Conservation (phyloP, 2,888 invertebrate genomes). For the Drosophila meridiana region DNA sequence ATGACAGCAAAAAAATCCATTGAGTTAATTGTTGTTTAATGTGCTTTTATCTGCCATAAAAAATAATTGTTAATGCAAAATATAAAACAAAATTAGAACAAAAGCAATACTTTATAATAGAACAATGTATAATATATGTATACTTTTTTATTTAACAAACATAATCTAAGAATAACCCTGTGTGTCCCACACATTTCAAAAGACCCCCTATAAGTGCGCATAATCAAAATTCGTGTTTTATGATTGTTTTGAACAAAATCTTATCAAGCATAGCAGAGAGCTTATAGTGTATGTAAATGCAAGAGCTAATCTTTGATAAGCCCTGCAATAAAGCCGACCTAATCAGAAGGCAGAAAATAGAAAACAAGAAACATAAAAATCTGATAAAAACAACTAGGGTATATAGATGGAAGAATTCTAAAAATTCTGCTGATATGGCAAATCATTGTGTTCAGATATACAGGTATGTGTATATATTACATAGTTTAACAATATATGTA, state of each 20-base stretch:
- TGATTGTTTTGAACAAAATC: slow-evolving; percentile 32
- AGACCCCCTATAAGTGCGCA: slow-evolving; percentile 21
- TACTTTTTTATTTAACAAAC: background rate
- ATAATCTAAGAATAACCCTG: background rate
- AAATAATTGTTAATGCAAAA: background rate
- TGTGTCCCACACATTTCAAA: background rate
- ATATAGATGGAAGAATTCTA: slow-evolving; percentile 10
- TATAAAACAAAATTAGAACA: background rate
- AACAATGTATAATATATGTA: background rate
- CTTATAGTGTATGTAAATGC: slow-evolving; percentile 47
- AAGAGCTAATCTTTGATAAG: slow-evolving; percentile 69
- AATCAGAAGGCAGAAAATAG: slow-evolving; percentile 30
- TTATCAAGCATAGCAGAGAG: slow-evolving; percentile 33
- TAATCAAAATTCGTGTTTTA: slow-evolving; percentile 24
- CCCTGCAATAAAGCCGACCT: slow-evolving; percentile 60
- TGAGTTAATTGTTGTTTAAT: slow-evolving; percentile 10
- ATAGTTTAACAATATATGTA: background rate
- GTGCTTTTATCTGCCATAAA: background rate
- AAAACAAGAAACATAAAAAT: slow-evolving; percentile 17
- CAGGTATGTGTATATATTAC: background rate
- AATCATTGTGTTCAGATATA: background rate
- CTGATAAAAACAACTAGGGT: slow-evolving; percentile 54
- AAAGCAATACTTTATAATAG: background rate
- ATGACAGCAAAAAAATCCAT: background rate
- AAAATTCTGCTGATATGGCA: background rate